These are phyloP conservation scores for Discoglossus pictus DNA, from an alignment of 2,797 vertebrate species.

Conservation along the genomic window DNA sequence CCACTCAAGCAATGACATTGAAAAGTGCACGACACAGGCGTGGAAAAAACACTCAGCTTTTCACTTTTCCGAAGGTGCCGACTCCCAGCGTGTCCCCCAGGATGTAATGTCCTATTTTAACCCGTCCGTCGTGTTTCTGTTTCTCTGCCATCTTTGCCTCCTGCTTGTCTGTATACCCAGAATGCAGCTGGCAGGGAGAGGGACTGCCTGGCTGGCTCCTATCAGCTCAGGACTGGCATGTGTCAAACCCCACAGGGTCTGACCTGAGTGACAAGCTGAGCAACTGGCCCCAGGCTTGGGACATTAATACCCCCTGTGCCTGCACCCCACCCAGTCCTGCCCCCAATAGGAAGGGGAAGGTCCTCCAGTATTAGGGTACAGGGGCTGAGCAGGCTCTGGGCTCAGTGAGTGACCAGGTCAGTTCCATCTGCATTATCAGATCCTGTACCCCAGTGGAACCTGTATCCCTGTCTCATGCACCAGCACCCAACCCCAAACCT, in stretches of 20 bases:
- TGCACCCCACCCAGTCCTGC: too few species aligned
- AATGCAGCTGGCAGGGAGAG: conserved; percentile 59
- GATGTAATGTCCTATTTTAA: conserved; percentile 95
- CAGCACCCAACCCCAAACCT: too few species aligned
- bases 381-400: too few species aligned
- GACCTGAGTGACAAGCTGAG: neutral
- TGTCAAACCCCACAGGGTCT: neutral
- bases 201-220: neutral
- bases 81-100: conserved; percentile 96
- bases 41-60: conserved; percentile 85
- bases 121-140: conserved; percentile 92
- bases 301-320: too few species aligned
- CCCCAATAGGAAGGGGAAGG: too few species aligned
- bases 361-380: too few species aligned
- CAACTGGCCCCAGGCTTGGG: neutral
- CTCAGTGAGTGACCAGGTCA: too few species aligned
- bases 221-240: neutral
- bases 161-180: conserved; percentile 58
- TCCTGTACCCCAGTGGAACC: too few species aligned
- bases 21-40: too few species aligned
- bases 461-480: too few species aligned
- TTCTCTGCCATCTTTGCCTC: conserved; percentile 89
- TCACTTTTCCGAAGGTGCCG: conserved; percentile 98
- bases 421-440: too few species aligned
- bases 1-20: neutral